A percentile compares a stretch with the other conserved stretches of the same genome.
Conservation (phyloP, 2,797 vertebrate species). For the Alcedo atthis region DNA sequence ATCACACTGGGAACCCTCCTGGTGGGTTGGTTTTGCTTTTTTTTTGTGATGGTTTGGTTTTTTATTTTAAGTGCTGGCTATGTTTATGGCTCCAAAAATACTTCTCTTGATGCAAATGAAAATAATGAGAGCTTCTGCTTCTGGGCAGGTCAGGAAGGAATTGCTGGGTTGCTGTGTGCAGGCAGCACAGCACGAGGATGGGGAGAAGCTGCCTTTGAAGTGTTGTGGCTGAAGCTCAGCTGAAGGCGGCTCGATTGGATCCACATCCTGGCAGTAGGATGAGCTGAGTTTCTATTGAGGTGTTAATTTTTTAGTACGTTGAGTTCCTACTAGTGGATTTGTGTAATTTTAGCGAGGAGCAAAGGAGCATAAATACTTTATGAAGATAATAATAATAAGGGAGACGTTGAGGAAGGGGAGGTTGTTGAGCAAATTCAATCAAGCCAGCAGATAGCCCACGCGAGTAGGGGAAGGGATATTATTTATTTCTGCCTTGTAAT, state of each 20-base stretch:
- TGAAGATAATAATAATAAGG: background rate
- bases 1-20: background rate
- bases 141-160: slow-evolving; percentile 54
- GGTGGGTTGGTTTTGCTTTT: background rate
- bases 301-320: background rate
- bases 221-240: background rate
- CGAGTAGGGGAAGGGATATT: background rate
- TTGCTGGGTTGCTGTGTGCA: background rate
- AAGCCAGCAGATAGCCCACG: background rate
- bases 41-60: background rate
- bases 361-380: background rate
- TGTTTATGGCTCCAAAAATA: slow-evolving; percentile 35
- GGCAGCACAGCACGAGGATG: background rate
- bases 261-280: background rate
- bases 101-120: slow-evolving; percentile 41
- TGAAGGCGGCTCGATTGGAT: background rate
- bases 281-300: background rate
- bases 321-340: background rate
- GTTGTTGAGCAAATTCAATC: background rate
- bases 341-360: background rate
- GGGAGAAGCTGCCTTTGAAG: background rate
- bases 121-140: slow-evolving; percentile 53
- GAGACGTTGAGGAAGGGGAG: background rate
- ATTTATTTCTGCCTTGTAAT: slow-evolving; percentile 32
- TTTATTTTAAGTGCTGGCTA: background rate